These are phyloP conservation scores for Coecobrya sp. DNA, from an alignment of 2,888 invertebrate species.

Conservation along the genomic window DNA sequence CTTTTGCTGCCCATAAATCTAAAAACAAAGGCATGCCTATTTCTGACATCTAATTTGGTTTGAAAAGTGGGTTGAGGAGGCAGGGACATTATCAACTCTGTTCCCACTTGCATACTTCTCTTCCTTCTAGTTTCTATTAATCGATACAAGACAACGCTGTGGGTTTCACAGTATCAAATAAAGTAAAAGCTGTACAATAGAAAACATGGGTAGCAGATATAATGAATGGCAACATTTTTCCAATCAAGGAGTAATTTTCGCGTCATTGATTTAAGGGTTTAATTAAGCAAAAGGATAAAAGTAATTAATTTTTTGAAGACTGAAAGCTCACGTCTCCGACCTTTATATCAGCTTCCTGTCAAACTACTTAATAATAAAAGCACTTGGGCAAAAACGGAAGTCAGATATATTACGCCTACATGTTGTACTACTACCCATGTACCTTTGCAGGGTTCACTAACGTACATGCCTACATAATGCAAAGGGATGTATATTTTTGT, in stretches of 20 bases:
- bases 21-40: not conserved
- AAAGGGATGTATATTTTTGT: not conserved
- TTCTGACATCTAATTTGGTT: not conserved
- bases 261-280: not conserved
- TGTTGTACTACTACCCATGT: not conserved
- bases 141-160: no score
- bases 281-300: constrained; percentile 57
- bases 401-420: constrained; percentile 48
- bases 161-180: no score
- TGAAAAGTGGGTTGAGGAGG: not conserved
- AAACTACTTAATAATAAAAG: constrained; percentile 40
- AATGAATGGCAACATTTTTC: constrained; percentile 2
- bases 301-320: constrained; percentile 65
- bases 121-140: not conserved
- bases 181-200: not conserved
- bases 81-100: not conserved
- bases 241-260: not conserved
- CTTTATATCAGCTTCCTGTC: constrained; percentile 62
- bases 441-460: not conserved
- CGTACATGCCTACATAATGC: not conserved
- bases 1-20: constrained; percentile 1
- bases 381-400: constrained; percentile 56
- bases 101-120: not conserved
- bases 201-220: not conserved
- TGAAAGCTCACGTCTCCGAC: constrained; percentile 63